Percentiles rank a stretch among this genome's conserved stretches.
These are phyloP conservation scores for Danaus melanippus DNA, from an alignment of 1,140 invertebrate genomes.

Conservation along the genomic window DNA sequence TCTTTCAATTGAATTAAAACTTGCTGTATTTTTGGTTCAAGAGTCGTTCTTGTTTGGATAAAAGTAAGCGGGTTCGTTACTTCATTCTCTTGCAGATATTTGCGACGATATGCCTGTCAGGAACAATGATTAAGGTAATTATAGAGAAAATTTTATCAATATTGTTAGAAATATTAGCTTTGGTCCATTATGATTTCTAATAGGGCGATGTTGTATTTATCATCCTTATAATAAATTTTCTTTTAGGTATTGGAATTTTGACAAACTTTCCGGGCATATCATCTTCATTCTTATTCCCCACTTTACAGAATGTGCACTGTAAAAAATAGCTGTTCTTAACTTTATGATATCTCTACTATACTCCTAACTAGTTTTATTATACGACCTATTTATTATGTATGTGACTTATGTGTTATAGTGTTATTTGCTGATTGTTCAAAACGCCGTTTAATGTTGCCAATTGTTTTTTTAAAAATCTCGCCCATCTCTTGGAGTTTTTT, in stretches of 20 bases:
- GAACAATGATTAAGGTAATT: too few relatives aligned
- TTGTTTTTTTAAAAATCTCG: conserved; percentile 23
- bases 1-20: conserved; percentile 31
- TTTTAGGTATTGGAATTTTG: conserved; percentile 41
- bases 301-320: conserved; percentile 44
- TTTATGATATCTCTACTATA: too few relatives aligned
- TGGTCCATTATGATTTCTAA: conserved; percentile 14
- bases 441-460: conserved; percentile 18
- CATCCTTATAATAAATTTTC: conserved; percentile 41
- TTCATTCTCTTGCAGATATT: conserved; percentile 1
- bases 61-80: not conserved
- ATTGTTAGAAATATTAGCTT: not conserved
- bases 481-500: conserved; percentile 22
- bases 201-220: conserved; percentile 43
- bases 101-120: conserved; percentile 13
- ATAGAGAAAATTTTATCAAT: too few relatives aligned
- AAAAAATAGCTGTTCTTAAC: conserved; percentile 22
- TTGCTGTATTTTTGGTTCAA: conserved; percentile 26
- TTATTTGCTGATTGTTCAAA: conserved; percentile 10
- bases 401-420: too few relatives aligned
- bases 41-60: conserved; percentile 3
- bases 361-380: too few relatives aligned
- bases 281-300: conserved; percentile 17
- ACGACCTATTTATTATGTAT: too few relatives aligned
- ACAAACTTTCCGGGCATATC: conserved; percentile 23